Percentiles rank a stretch among this genome's conserved stretches.
phyloP scores from a whole-genome alignment of 1,140 invertebrate species.

The Drosophila arawakana region DNA sequence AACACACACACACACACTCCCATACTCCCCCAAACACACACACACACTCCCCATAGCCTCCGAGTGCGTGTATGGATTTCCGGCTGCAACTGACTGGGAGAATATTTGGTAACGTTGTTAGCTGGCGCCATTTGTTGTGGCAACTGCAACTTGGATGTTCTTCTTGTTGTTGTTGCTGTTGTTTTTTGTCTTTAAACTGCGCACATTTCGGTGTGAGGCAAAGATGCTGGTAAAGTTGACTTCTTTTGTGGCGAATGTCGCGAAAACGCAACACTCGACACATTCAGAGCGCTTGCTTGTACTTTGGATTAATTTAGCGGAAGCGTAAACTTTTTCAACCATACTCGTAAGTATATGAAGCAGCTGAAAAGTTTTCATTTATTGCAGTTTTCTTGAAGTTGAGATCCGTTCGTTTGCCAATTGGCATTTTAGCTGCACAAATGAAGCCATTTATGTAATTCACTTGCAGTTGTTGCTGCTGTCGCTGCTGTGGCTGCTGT shows the following conservation, averaged over 20 bases:
- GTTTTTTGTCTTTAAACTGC: conserved; percentile 60
- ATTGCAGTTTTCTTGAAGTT: conserved; percentile 38
- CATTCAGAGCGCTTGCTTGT: conserved; percentile 8
- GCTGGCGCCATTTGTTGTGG: conserved; percentile 50
- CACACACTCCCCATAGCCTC: conserved; percentile 10
- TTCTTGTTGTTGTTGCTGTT: conserved; percentile 31
- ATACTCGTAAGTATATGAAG: conserved; percentile 2
- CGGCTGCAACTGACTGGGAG: conserved; percentile 67
- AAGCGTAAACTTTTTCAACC: conserved; percentile 61
- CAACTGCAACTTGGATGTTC: conserved; percentile 3
- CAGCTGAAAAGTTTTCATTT: conserved; percentile 59
- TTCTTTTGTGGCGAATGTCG: conserved; percentile 45
- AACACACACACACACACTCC: conserved; percentile 7
- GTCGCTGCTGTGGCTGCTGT: not conserved
- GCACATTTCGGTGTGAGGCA: conserved; percentile 41
- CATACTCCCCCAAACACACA: conserved; percentile 16
- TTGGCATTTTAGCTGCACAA: conserved; percentile 65
- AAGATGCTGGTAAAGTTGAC: conserved; percentile 55
- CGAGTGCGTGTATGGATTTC: conserved; percentile 59
- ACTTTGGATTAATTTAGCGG: conserved; percentile 78
- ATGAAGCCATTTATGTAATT: conserved; percentile 72
- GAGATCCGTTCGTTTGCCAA: conserved; percentile 55
- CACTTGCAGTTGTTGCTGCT: conserved; percentile 23
- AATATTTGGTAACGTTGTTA: conserved; percentile 49
- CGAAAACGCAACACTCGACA: conserved; percentile 41